Evolutionary conservation across 2,797 vertebrate genomes (phyloP), one percentile per base, ranked within the genome.

Genomic region (Sylvia borin): DNA sequence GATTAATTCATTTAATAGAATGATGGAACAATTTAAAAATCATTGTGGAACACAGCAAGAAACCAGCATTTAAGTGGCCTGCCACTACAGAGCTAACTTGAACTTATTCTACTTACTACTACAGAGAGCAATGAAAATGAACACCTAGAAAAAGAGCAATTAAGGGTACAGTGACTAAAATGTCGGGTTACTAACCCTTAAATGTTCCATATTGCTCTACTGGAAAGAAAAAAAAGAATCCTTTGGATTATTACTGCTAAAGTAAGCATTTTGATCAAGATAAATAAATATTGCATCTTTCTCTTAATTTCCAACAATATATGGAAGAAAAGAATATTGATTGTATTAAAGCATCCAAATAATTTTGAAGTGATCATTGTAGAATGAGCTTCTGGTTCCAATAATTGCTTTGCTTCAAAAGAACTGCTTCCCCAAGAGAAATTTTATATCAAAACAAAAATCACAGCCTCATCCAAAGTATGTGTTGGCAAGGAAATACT

Each of bases 1-100:
- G 45, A 92, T 53, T 76, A 54, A 68, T 93, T 78, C 6, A 64
- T 91, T 93, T 94, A 95, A 71, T 62, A 50, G 82, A 78, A 86
- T 57, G 21, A 79, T 74, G 51, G 80, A 65, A 60, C 40, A 86
- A 83, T 85, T 92, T 90, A 85, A n/a, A 88, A 83, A 25, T 61
- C 27, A 65, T 38, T 90, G 55, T 88, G 67, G 31, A 81, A 92
- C 80, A 79, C 48, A 36, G 45, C 42, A 75, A 85, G 66, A 73
- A 82, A 82, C 21, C 38, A 61, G 18, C 65, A 60, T 78, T 95
- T 73, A 84, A 72, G 72, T 87, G 73, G 70, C 51, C 40, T 93
- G 54, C 47, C 15, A 31, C 70, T 72, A 34, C 90, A 88, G 72
- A 58, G 76, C 43, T 42, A 15, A 32, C 22, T 78, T 48, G 38